phyloP scores from a whole-genome alignment of 2,113 vertebrate species.

The Lepus europaeus region DNA sequence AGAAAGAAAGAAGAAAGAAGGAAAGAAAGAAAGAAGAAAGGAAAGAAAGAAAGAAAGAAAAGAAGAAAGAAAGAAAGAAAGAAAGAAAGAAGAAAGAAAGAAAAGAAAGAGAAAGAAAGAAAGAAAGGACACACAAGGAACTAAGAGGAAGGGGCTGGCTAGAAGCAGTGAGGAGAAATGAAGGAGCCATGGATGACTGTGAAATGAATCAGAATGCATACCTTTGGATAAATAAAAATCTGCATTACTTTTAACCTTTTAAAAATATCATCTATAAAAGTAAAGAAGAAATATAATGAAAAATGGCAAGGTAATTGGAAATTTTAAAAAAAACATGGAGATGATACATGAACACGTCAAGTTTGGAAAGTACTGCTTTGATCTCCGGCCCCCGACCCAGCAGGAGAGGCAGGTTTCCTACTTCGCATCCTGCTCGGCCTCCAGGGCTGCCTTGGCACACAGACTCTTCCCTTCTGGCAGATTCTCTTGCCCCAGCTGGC shows the following conservation, averaged over 20 bases:
- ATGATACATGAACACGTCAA: not conserved
- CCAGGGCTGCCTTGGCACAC: not conserved
- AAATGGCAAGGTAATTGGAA: not conserved
- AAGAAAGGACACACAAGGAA: not conserved
- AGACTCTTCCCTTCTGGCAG: not conserved
- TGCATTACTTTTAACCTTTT: conserved; percentile 41
- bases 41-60: not conserved
- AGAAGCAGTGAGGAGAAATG: not conserved
- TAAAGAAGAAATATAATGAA: conserved; percentile 31
- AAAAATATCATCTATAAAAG: conserved; percentile 5
- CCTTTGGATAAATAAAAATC: not conserved
- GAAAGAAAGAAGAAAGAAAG: not conserved
- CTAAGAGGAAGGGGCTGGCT: not conserved
- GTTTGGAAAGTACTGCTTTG: conserved; percentile 21
- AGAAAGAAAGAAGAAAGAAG: not conserved
- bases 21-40: too few species aligned
- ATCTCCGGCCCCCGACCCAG: not conserved
- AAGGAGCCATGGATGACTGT: not conserved
- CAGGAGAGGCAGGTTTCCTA: not conserved
- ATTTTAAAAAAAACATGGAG: not conserved
- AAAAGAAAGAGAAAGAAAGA: not conserved
- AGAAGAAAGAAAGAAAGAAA: not conserved
- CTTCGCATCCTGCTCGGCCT: not conserved
- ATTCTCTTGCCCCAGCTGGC: not conserved
- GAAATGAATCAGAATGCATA: not conserved